These are phyloP conservation scores for Lota lota DNA, from an alignment of 2,113 vertebrate genomes.

Conservation along the genomic window DNA sequence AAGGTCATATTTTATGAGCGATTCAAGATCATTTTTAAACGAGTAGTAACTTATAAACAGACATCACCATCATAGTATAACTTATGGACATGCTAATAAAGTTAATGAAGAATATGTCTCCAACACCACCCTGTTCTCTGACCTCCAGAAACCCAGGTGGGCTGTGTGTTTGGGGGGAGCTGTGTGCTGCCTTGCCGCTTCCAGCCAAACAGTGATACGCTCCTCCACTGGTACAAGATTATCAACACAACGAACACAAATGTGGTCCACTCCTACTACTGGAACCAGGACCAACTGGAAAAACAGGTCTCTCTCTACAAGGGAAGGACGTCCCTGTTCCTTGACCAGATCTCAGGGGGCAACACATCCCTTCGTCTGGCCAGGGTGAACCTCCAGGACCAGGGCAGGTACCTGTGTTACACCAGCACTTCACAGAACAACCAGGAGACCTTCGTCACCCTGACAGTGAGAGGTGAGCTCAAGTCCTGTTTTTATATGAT, in stretches of 20 bases:
- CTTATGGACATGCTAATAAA: no score
- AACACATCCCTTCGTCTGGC: constrained; percentile 68
- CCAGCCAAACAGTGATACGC: neutral
- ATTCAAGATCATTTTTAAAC: no score
- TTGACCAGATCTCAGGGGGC: no score
- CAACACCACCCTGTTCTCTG: neutral
- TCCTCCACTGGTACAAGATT: constrained; percentile 72
- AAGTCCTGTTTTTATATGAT: no score
- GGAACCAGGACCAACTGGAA: constrained; percentile 31
- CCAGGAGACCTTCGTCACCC: constrained; percentile 11
- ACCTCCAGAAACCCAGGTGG: neutral
- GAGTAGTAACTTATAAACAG: no score
- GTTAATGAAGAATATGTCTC: no score
- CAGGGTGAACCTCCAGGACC: constrained; percentile 35
- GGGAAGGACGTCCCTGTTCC: constrained; percentile 62
- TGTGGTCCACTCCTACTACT: constrained; percentile 67
- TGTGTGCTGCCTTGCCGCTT: constrained; percentile 69
- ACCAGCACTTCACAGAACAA: constrained; percentile 20
- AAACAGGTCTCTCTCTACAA: constrained; percentile 37
- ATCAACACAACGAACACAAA: no score
- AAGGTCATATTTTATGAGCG: no score
- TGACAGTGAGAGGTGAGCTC: constrained; percentile 52
- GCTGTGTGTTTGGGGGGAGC: constrained; percentile 39
- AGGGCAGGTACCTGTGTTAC: constrained; percentile 68
- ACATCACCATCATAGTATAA: no score